Evolutionary conservation across 2,797 vertebrate genomes (phyloP).

Genomic region (Tiaroga cobitis): DNA sequence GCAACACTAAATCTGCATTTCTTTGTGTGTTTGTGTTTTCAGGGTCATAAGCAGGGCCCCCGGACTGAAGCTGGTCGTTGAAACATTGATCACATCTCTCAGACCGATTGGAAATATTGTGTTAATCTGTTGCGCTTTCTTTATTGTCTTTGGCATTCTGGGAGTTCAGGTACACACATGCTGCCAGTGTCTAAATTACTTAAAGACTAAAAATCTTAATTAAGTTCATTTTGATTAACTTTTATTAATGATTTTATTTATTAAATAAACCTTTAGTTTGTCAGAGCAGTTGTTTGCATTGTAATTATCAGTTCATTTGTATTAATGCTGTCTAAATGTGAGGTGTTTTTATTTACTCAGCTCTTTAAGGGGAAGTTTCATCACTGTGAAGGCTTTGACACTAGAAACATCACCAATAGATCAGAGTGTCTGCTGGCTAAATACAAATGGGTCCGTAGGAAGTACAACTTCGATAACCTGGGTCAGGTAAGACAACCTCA

Average conservation of each 20-base stretch:
- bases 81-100: slow-evolving; percentile 94
- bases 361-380: slow-evolving; percentile 98
- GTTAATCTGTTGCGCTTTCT: slow-evolving; percentile 94
- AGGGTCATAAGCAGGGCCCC: slow-evolving; percentile 97
- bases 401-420: slow-evolving; percentile 91
- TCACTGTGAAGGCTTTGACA: slow-evolving; percentile 87
- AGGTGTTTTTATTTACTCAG: slow-evolving; percentile 67
- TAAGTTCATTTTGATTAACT: background rate
- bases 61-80: slow-evolving; percentile 93
- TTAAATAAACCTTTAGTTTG: background rate
- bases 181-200: background rate
- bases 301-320: background rate
- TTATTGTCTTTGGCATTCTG: slow-evolving; percentile 94
- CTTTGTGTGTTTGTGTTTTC: slow-evolving; percentile 55
- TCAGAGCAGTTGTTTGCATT: background rate
- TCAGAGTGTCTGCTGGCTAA: slow-evolving; percentile 83
- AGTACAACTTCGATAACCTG: slow-evolving; percentile 97
- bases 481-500: slow-evolving; percentile 83
- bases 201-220: background rate
- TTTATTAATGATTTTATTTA: background rate
- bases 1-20: slow-evolving; percentile 39
- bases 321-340: background rate
- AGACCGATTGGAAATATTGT: slow-evolving; percentile 94
- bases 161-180: slow-evolving; percentile 87
- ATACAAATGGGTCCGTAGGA: slow-evolving; percentile 88